phyloP scores from a whole-genome alignment of 2,888 invertebrate species.

The Thereva unica region DNA sequence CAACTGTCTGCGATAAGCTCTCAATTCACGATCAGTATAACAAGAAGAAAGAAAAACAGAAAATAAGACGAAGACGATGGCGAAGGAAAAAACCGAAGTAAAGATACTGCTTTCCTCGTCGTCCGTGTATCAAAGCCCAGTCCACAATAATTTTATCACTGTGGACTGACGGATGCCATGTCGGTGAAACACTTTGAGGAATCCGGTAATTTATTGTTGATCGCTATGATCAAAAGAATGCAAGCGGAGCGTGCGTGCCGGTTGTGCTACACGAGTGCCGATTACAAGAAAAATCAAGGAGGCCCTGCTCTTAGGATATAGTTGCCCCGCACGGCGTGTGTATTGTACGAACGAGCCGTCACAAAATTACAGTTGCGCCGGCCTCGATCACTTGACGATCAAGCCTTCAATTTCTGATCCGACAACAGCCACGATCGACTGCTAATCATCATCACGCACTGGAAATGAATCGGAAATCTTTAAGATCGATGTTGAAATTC shows the following conservation, averaged over 20 bases:
- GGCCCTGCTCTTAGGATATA: not conserved
- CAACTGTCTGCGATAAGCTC: not conserved
- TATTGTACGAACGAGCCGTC: conserved; percentile 17
- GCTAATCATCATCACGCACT: not conserved
- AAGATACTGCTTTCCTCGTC: too few species aligned
- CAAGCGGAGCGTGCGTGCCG: conserved; percentile 46
- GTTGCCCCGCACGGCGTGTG: conserved; percentile 10
- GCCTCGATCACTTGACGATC: conserved; percentile 5
- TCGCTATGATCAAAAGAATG: conserved; percentile 49
- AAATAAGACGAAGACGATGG: conserved; percentile 39
- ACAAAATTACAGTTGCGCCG: conserved; percentile 22
- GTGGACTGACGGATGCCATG: conserved; percentile 47
- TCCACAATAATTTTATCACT: conserved; percentile 46
- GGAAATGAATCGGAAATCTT: not conserved
- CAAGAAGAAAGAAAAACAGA: conserved; percentile 39
- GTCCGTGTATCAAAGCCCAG: conserved; percentile 36
- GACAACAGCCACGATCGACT: too few species aligned
- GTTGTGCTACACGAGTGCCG: conserved; percentile 41
- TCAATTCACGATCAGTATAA: conserved; percentile 13
- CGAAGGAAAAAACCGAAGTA: too few species aligned
- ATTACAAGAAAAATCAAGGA: conserved; percentile 25
- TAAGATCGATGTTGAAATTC: not conserved
- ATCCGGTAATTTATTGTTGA: conserved; percentile 49
- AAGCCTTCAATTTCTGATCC: conserved; percentile 10
- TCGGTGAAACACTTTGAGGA: conserved; percentile 50